These are phyloP conservation scores for Asobara japonica DNA, from an alignment of 1,140 invertebrate genomes.

Conservation along the genomic window DNA sequence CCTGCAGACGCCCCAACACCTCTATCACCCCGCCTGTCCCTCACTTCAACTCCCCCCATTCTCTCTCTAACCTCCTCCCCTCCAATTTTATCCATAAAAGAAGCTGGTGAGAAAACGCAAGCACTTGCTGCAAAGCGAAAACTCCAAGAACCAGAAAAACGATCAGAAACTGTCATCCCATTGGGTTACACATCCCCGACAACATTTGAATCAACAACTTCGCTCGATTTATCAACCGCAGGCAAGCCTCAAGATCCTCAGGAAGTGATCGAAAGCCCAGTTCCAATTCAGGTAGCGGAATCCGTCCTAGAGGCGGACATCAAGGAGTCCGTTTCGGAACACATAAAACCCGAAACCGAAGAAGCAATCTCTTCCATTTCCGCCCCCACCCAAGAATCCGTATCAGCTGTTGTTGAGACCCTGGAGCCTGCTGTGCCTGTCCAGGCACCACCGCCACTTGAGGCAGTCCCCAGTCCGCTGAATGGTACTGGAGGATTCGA, in stretches of 20 bases:
- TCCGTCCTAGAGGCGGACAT: conserved; percentile 58
- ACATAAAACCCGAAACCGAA: conserved; percentile 46
- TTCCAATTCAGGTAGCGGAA: conserved; percentile 63
- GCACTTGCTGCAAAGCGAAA: too few species aligned
- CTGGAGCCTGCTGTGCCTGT: conserved; percentile 45
- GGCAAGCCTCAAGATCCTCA: conserved; percentile 16
- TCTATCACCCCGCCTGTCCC: background rate
- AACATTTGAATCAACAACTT: conserved; percentile 25
- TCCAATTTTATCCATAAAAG: conserved; percentile 20
- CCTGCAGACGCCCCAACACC: background rate
- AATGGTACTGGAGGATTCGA: conserved; percentile 25
- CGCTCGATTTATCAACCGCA: background rate
- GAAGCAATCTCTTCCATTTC: conserved; percentile 54
- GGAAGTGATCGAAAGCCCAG: conserved; percentile 37
- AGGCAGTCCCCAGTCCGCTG: conserved; percentile 20
- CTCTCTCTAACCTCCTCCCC: conserved; percentile 1
- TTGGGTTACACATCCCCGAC: background rate
- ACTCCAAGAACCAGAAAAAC: background rate
- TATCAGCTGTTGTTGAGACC: conserved; percentile 33
- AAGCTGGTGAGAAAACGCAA: background rate
- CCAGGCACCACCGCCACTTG: conserved; percentile 24
- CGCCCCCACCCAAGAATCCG: conserved; percentile 48
- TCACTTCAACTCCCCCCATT: background rate
- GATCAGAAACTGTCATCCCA: conserved; percentile 15
- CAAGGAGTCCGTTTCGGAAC: conserved; percentile 55